A percentile compares a stretch with the other conserved stretches of the same genome.
Conservation (phyloP, 2,888 invertebrate species). For the Drosophila pseudotakahashii region DNA sequence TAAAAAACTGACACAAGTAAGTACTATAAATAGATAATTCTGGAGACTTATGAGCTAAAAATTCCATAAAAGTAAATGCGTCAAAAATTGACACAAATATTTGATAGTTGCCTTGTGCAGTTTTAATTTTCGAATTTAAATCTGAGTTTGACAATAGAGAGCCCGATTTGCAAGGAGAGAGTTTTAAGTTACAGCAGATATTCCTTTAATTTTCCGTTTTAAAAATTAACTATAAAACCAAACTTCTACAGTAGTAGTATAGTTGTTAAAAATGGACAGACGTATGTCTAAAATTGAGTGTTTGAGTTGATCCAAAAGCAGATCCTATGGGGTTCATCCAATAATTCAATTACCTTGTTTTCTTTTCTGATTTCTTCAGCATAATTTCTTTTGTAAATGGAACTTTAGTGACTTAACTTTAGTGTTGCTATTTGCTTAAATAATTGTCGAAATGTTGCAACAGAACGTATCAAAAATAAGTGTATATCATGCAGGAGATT, state of each 20-base stretch:
- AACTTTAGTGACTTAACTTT: slow-evolving; percentile 68
- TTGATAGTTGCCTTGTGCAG: slow-evolving; percentile 56
- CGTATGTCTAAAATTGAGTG: slow-evolving; percentile 48
- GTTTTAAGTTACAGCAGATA: slow-evolving; percentile 14
- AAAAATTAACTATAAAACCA: background rate
- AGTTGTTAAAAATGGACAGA: slow-evolving; percentile 37
- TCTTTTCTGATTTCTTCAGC: slow-evolving; percentile 62
- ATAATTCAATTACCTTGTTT: slow-evolving; percentile 26
- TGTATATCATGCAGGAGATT: slow-evolving; percentile 56
- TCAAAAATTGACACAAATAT: slow-evolving; percentile 82
- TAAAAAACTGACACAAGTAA: slow-evolving; percentile 53
- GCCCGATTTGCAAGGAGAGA: slow-evolving; percentile 36
- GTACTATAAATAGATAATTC: slow-evolving; percentile 29
- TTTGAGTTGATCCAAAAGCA: slow-evolving; percentile 59
- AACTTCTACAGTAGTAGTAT: slow-evolving; percentile 6
- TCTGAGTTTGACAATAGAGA: slow-evolving; percentile 38
- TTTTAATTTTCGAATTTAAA: slow-evolving; percentile 38
- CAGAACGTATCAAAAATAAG: slow-evolving; percentile 78
- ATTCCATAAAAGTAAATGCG: slow-evolving; percentile 81
- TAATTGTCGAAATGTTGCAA: slow-evolving; percentile 62
- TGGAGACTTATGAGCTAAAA: slow-evolving; percentile 59
- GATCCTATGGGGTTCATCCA: slow-evolving; percentile 46
- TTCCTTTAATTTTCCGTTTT: slow-evolving; percentile 2
- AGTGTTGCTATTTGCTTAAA: slow-evolving; percentile 47
- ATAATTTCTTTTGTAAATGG: slow-evolving; percentile 68